Percentiles rank a stretch among this genome's conserved stretches.
These are phyloP conservation scores for Musca vetustissima DNA, from an alignment of 1,140 invertebrate genomes.

Conservation along the genomic window DNA sequence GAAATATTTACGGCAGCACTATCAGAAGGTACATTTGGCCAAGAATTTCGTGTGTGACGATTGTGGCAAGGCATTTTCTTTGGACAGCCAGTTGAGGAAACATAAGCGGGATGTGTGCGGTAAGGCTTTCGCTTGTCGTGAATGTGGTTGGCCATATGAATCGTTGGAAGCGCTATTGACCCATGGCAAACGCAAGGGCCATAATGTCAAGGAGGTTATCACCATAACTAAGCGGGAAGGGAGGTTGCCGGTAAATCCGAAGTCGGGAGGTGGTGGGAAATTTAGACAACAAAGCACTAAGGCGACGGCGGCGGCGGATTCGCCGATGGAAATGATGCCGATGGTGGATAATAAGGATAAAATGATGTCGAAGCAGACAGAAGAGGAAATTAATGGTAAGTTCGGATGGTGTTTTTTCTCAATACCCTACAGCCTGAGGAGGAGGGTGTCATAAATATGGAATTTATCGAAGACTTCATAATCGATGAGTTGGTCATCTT, in stretches of 20 bases:
- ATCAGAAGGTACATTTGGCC: slow-evolving; percentile 62
- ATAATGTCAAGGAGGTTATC: slow-evolving; percentile 41
- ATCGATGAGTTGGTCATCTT: no score
- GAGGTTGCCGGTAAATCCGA: background rate
- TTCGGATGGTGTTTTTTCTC: no score
- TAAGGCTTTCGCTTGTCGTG: slow-evolving; percentile 58
- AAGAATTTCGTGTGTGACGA: slow-evolving; percentile 58
- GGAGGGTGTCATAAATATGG: no score
- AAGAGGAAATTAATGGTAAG: slow-evolving; percentile 10
- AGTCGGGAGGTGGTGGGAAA: background rate
- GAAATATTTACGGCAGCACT: slow-evolving; percentile 59
- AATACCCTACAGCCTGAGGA: no score
- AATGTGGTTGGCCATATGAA: slow-evolving; percentile 59
- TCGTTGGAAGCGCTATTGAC: slow-evolving; percentile 63
- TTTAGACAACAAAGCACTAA: background rate
- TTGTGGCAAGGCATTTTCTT: slow-evolving; percentile 63
- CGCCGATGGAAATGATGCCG: no score
- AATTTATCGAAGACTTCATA: no score
- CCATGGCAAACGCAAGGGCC: slow-evolving; percentile 60
- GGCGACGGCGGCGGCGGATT: background rate
- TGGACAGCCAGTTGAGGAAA: slow-evolving; percentile 54
- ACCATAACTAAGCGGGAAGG: background rate
- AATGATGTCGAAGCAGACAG: no score
- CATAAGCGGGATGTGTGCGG: slow-evolving; percentile 60
- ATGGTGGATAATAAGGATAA: no score